Evolutionary conservation across 2,113 vertebrate species (phyloP), one percentile per base, ranked within the genome.

Genomic region (Grammomys surdaster): DNA sequence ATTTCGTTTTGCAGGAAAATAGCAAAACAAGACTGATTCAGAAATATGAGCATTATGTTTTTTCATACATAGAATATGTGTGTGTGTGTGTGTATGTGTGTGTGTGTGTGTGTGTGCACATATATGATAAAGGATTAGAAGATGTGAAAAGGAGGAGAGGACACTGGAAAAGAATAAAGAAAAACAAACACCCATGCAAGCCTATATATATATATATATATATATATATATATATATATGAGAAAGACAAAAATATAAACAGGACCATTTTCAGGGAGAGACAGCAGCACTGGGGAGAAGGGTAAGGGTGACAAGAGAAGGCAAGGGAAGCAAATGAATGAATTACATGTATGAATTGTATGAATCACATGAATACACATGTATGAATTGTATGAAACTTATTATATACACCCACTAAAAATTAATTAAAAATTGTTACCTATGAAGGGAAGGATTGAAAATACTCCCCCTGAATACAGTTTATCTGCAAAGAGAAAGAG

Each of bases 401-500:
- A 40, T 73, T 72, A 11, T 56, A 69, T 19, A 88, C 2, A 28
- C 86, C 24, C n/a, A 51, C 85, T 51, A 70, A 87, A 33, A 69
- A 43, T 69, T 46, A 56, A 88, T 88, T 88, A 40, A 56, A 85
- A 88, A 6, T 10, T 40, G 86, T 56, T 56, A 26, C 22, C 10
- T 19, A 40, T 56, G 22, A 26, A 87, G 43, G 33, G 13, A 40
- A 56, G 8, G 70, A 28, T 40, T 63, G 24, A 63, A 84, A 84
- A 67, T 54, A 80, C 33, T 24, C 33, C 22, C 33, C 10, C 1
- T 77, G 58, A 93, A 70, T 92, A 40, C 46, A 94, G 11, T 36
- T 89, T 94, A 88, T 76, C 48, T 95, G 33, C 88, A 94, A 96
- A 94, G 81, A 93, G 36, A 13, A 88, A 95, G 56, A 80, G 4